Base-by-base conservation (phyloP, 2,113 vertebrate species). In the Cheilinus undulatus region DNA sequence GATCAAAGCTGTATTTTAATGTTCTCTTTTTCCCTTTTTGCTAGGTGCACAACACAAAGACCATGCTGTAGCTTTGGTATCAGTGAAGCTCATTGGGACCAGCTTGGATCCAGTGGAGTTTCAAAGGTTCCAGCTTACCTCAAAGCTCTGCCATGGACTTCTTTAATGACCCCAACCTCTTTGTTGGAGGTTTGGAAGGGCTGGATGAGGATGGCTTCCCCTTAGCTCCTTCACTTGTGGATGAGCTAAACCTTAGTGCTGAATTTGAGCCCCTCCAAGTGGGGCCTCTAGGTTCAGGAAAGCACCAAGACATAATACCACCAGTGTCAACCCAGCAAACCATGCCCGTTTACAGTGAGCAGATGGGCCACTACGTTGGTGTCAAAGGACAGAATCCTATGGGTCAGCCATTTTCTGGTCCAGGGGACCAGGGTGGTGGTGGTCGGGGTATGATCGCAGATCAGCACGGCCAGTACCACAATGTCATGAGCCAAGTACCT, bases 111-210 rank as follows among this genome's bases (percentile, higher is more conserved):
- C 78, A 76, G 76, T 68, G 76, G 80, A 71, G 61, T 67, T 73
- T 52, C 63, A 82, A 63, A 83, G 80, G 66, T 84, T 76, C 69
- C 73, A 28, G 38, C 73, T 63, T 52, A 34, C 48, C 49, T 78
- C 45, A 93, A 59, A 93, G 94, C 91, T 95, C 93, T 84, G 96
- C 95, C 94, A 99, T 99, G 97, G 98, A 99, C 90, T 98, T 98
- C 89, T 99, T 99, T 86, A 96, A 97, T 81, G 98, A 99, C 89
- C 94, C 97, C 67, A 97, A 93, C 93, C 95, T 99, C 87, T 99
- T 98, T 92, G 95, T 94, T 70, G 96, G 96, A 80, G 96, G 95
- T 60, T 92, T 99, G 92, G 97, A 97, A 85, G 95, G 94, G 82
- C 94, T 99, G 76, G 95, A 96, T 46, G 96, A 97, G 57, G 97